A percentile compares a stretch with the other conserved stretches of the same genome.
These are phyloP conservation scores for Pyrrhosoma nymphula DNA, from an alignment of 2,888 invertebrate species.

Conservation along the genomic window DNA sequence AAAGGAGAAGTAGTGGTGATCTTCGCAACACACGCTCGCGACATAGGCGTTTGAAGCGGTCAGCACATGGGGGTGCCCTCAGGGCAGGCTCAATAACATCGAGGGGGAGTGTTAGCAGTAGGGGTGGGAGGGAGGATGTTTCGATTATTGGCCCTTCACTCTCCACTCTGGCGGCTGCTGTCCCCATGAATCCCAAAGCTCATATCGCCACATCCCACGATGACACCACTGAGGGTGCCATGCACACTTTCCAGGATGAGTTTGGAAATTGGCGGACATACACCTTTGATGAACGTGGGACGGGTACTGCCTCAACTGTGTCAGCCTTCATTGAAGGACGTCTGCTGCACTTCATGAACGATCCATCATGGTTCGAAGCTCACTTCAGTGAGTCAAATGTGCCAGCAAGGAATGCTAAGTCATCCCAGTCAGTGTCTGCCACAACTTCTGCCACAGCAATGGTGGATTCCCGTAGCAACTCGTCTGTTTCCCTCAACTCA, in stretches of 20 bases:
- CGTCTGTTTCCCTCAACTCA: slow-evolving; percentile 79
- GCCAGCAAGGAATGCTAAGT: slow-evolving; percentile 75
- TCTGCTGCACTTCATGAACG: slow-evolving; percentile 77
- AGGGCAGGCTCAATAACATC: slow-evolving; percentile 57
- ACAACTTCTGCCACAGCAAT: slow-evolving; percentile 74
- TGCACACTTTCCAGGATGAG: slow-evolving; percentile 92
- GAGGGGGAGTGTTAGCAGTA: slow-evolving; percentile 67
- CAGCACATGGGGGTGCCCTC: slow-evolving; percentile 72
- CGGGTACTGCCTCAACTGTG: slow-evolving; percentile 77
- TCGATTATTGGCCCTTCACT: slow-evolving; percentile 70
- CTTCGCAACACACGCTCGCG: slow-evolving; percentile 75
- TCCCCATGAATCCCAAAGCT: slow-evolving; percentile 76
- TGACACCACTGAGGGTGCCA: slow-evolving; percentile 90
- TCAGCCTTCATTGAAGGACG: slow-evolving; percentile 73
- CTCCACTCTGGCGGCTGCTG: slow-evolving; percentile 73
- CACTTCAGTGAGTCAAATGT: slow-evolving; percentile 75
- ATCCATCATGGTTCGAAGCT: slow-evolving; percentile 76
- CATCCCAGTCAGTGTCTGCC: slow-evolving; percentile 72
- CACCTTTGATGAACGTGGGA: slow-evolving; percentile 90
- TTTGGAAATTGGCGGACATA: slow-evolving; percentile 92
- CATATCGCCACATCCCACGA: slow-evolving; percentile 90
- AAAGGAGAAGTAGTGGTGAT: slow-evolving; percentile 61
- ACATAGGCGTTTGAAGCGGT: slow-evolving; percentile 81
- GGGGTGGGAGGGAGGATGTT: slow-evolving; percentile 60
- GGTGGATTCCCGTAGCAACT: slow-evolving; percentile 77